Percentiles rank a stretch among this genome's conserved stretches.
Evolutionary conservation across 2,888 invertebrate genomes (phyloP).

Genomic region (Cenopis cana): DNA sequence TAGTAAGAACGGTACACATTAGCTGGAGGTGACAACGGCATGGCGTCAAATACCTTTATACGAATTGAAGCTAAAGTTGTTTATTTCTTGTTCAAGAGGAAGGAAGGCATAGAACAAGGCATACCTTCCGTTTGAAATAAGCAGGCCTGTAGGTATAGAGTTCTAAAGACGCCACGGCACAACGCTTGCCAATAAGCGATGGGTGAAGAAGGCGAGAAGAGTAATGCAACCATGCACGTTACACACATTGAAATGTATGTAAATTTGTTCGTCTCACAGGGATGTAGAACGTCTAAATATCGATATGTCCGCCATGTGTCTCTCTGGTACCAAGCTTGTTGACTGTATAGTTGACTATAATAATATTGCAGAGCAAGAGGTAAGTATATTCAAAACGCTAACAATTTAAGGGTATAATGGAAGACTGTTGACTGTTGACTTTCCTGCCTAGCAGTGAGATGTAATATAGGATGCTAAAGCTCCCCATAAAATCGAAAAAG

Average conservation of each 20-base stretch:
- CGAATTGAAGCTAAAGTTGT: too few species aligned
- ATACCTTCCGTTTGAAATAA: neutral
- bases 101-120: too few species aligned
- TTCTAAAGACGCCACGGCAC: too few species aligned
- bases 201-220: neutral
- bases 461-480: neutral
- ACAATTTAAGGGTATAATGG: neutral
- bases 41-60: too few species aligned
- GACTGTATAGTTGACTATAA: neutral
- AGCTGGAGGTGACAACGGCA: too few species aligned
- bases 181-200: neutral
- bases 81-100: too few species aligned
- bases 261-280: neutral
- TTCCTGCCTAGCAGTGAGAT: neutral
- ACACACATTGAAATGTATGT: neutral
- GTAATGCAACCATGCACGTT: neutral
- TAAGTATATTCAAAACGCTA: neutral
- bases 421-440: too few species aligned
- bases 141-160: too few species aligned
- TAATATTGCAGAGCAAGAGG: neutral
- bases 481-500: neutral
- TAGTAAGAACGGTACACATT: too few species aligned
- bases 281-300: neutral
- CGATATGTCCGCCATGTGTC: neutral
- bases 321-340: neutral